These are phyloP conservation scores for Echeneis naucrates DNA, from an alignment of 2,797 vertebrate species.

Conservation along the genomic window DNA sequence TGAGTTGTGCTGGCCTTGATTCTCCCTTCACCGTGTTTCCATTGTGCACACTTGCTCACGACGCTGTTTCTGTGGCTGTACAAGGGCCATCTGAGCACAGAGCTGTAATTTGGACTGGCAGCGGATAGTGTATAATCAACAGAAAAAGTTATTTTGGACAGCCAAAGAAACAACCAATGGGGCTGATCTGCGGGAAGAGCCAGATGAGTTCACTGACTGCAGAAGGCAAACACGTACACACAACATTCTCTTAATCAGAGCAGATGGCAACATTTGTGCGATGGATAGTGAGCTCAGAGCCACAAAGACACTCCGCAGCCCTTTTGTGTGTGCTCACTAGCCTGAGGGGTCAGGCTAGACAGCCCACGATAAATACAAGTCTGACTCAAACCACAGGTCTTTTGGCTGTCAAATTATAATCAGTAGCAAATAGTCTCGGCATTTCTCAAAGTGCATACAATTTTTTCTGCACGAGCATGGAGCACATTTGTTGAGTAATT, in stretches of 20 bases:
- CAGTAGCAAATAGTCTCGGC: slow-evolving; percentile 54
- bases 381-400: slow-evolving; percentile 62
- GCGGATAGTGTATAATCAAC: slow-evolving; percentile 83
- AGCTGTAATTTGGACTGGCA: slow-evolving; percentile 87
- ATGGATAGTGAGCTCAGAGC: slow-evolving; percentile 43
- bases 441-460: slow-evolving; percentile 44
- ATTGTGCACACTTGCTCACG: slow-evolving; percentile 55
- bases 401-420: slow-evolving; percentile 65
- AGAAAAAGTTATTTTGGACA: slow-evolving; percentile 83
- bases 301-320: slow-evolving; percentile 41
- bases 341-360: slow-evolving; percentile 65
- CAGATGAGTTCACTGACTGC: slow-evolving; percentile 80
- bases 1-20: slow-evolving; percentile 24
- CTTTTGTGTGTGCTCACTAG: slow-evolving; percentile 31
- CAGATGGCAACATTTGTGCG: slow-evolving; percentile 70
- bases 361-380: slow-evolving; percentile 56
- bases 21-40: slow-evolving; percentile 47
- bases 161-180: slow-evolving; percentile 69
- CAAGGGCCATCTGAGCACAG: slow-evolving; percentile 65
- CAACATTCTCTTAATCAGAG: slow-evolving; percentile 73
- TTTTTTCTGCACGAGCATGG: slow-evolving; percentile 7
- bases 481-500: slow-evolving; percentile 39
- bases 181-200: slow-evolving; percentile 73
- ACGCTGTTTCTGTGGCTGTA: slow-evolving; percentile 64
- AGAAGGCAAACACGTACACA: slow-evolving; percentile 49